Evolutionary conservation across 2,888 invertebrate species (phyloP).

Genomic region (Ditylenchus weischeri): DNA sequence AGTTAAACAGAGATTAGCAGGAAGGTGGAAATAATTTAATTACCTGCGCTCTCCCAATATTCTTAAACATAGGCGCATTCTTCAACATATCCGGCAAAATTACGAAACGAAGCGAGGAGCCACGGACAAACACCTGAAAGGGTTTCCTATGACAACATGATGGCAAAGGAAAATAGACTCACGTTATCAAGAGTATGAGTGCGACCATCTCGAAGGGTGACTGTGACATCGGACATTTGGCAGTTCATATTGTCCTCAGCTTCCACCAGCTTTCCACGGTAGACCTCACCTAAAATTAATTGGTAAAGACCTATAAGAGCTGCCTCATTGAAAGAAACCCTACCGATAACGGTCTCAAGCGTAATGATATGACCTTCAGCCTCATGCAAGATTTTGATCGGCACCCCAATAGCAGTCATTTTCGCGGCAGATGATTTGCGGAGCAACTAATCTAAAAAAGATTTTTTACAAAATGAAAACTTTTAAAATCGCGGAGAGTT

Average conservation of each 20-base stretch:
- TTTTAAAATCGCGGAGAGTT: too few species aligned
- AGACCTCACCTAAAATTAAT: constrained; percentile 72
- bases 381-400: constrained; percentile 98
- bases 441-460: too few species aligned
- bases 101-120: constrained; percentile 93
- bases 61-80: constrained; percentile 65
- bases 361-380: constrained; percentile 98
- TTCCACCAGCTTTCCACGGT: constrained; percentile 90
- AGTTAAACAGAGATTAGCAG: too few species aligned
- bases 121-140: constrained; percentile 77
- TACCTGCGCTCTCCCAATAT: constrained; percentile 41
- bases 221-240: constrained; percentile 75
- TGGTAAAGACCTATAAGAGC: too few species aligned
- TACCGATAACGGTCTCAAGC: constrained; percentile 92
- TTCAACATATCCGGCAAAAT: constrained; percentile 99
- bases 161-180: too few species aligned
- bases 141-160: too few species aligned
- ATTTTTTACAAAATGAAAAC: too few species aligned
- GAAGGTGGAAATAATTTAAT: too few species aligned
- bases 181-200: constrained; percentile 84
- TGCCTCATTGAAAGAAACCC: too few species aligned
- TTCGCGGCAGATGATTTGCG: neutral
- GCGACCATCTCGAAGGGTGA: constrained; percentile 75
- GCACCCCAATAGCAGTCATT: constrained; percentile 94
- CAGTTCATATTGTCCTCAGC: constrained; percentile 99